phyloP scores from a whole-genome alignment of 2,113 vertebrate species.

The Cariama cristata region DNA sequence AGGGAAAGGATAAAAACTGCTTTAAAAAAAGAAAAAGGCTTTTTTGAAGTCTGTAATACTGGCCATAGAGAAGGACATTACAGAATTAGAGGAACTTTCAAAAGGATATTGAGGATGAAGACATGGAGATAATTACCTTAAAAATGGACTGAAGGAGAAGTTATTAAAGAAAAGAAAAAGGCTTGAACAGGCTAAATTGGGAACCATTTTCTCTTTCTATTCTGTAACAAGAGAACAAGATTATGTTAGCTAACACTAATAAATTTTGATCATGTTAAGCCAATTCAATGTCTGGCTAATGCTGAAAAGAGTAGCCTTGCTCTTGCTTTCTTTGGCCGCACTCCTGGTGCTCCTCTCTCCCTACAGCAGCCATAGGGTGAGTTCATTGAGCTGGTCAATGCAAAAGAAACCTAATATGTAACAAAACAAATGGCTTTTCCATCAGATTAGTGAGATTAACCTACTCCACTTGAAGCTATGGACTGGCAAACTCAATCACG shows the following conservation, averaged over 20 bases:
- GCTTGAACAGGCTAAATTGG: background rate
- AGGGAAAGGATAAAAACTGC: background rate
- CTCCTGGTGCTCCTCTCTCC: background rate
- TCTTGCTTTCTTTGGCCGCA: background rate
- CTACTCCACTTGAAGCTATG: background rate
- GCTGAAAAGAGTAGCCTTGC: background rate
- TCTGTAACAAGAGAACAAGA: background rate
- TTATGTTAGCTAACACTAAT: background rate
- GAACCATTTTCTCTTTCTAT: background rate
- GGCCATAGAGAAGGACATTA: background rate
- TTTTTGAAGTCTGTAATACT: background rate
- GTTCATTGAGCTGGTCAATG: background rate
- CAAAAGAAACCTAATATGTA: background rate
- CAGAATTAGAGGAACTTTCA: background rate
- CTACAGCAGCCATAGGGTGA: background rate
- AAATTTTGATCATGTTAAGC: background rate
- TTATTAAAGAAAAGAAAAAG: background rate
- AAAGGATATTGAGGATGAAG: background rate
- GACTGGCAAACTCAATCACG: background rate
- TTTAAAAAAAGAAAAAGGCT: accelerated
- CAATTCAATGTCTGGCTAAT: background rate
- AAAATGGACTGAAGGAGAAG: background rate
- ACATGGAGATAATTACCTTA: background rate
- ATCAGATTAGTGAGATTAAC: background rate
- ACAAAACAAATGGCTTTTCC: background rate